Conservation (phyloP, 2,113 vertebrate genomes). For the Holacanthus passer region DNA sequence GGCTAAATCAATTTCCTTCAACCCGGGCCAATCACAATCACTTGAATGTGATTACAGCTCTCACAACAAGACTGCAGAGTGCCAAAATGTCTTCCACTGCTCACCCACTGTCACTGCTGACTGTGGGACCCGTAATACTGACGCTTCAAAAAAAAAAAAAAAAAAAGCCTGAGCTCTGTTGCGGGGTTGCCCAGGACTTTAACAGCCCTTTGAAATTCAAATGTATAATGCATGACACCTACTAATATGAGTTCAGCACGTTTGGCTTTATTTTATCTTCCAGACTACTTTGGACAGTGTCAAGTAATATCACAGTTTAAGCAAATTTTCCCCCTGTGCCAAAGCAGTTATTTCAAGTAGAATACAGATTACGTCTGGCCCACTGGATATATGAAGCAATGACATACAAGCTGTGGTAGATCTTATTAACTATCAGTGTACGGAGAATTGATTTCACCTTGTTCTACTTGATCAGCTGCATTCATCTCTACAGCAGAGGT, state of each 20-base stretch:
- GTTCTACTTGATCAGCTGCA: not conserved
- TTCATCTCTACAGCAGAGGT: not conserved
- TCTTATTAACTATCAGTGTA: constrained; percentile 12
- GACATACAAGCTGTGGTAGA: not conserved
- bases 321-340: constrained; percentile 40
- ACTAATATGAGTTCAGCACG: constrained; percentile 57
- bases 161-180: not conserved
- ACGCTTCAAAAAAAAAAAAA: not conserved
- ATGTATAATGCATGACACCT: constrained; percentile 52
- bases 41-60: constrained; percentile 61
- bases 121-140: constrained; percentile 9
- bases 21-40: constrained; percentile 61
- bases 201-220: constrained; percentile 42
- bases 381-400: constrained; percentile 1
- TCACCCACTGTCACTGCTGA: constrained; percentile 40
- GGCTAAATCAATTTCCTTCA: constrained; percentile 66
- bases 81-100: constrained; percentile 44
- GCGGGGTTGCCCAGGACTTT: constrained; percentile 5
- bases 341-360: constrained; percentile 23
- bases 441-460: not conserved
- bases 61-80: constrained; percentile 20
- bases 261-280: constrained; percentile 49
- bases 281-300: constrained; percentile 46
- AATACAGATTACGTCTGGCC: constrained; percentile 17
- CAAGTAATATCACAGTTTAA: constrained; percentile 58